Percentiles rank a stretch among this genome's conserved stretches.
Conservation (phyloP, 2,113 vertebrate species). For the Burhinus bistriatus region DNA sequence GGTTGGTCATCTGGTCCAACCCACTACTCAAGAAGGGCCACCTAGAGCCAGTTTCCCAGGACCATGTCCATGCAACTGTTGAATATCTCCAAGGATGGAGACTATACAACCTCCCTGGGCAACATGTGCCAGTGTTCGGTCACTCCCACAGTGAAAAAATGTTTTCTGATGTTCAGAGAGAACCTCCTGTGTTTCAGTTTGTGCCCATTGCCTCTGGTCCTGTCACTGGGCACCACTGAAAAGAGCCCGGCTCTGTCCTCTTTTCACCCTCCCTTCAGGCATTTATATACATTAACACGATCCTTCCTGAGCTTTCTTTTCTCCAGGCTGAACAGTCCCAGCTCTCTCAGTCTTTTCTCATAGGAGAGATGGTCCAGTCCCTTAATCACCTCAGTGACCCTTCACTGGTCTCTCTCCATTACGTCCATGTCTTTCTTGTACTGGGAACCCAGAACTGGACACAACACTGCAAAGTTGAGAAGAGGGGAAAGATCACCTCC, state of each 20-base stretch:
- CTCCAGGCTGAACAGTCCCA: not conserved
- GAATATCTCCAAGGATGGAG: not conserved
- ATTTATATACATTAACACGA: not conserved
- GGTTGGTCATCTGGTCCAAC: not conserved
- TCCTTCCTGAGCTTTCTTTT: not conserved
- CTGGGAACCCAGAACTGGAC: not conserved
- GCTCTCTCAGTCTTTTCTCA: not conserved
- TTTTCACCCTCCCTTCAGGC: not conserved
- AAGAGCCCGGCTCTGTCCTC: not conserved
- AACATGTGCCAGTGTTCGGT: not conserved
- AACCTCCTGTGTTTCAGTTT: not conserved
- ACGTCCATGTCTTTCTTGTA: not conserved
- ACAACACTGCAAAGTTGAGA: not conserved
- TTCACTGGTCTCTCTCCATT: not conserved
- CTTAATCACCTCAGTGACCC: not conserved
- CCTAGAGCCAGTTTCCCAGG: accelerated
- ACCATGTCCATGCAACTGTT: not conserved
- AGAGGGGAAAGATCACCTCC: not conserved
- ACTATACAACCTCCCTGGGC: not conserved
- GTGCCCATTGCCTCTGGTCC: not conserved
- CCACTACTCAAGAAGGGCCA: not conserved
- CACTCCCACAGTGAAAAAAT: not conserved
- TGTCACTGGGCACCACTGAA: not conserved
- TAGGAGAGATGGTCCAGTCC: not conserved
- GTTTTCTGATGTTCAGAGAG: not conserved